Percentiles rank a stretch among this genome's conserved stretches.
These are phyloP conservation scores for Melanotaenia boesemani DNA, from an alignment of 2,797 vertebrate species.

Conservation along the genomic window DNA sequence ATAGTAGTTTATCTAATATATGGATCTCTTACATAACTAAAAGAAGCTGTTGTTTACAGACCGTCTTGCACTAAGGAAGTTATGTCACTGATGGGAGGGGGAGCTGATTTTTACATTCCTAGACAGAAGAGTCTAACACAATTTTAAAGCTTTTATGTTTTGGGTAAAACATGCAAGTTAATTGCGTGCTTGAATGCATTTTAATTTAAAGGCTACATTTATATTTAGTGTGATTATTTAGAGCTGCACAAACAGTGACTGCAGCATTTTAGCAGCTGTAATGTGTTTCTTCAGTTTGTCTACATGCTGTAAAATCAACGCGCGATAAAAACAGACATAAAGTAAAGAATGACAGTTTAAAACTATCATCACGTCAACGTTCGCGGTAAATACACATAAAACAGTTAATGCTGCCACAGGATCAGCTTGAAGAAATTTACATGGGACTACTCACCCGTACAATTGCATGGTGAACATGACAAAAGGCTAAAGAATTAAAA, in stretches of 20 bases:
- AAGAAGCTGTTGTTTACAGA: not conserved
- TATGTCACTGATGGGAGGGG: not conserved
- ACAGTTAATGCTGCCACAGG: not conserved
- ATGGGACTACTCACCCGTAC: constrained; percentile 36
- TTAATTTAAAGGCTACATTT: not conserved
- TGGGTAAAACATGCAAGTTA: not conserved
- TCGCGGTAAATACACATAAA: not conserved
- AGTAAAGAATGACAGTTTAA: not conserved
- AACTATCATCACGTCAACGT: not conserved
- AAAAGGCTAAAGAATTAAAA: not conserved
- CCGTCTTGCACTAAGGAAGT: too few species aligned
- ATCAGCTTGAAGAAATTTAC: too few species aligned
- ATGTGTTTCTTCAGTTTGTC: not conserved
- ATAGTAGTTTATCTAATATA: not conserved
- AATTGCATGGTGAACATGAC: constrained; percentile 23
- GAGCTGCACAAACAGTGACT: not conserved
- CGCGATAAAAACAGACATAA: not conserved
- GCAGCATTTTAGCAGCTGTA: not conserved
- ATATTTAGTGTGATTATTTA: not conserved
- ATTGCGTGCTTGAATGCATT: not conserved
- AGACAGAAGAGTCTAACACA: not conserved
- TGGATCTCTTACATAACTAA: not conserved
- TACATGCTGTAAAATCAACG: not conserved
- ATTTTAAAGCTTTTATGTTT: not conserved
- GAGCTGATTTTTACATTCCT: not conserved